A percentile compares a stretch with the other conserved stretches of the same genome.
These are phyloP conservation scores for Caenorhabditis imperialis DNA, from an alignment of 2,888 invertebrate genomes.

Conservation along the genomic window DNA sequence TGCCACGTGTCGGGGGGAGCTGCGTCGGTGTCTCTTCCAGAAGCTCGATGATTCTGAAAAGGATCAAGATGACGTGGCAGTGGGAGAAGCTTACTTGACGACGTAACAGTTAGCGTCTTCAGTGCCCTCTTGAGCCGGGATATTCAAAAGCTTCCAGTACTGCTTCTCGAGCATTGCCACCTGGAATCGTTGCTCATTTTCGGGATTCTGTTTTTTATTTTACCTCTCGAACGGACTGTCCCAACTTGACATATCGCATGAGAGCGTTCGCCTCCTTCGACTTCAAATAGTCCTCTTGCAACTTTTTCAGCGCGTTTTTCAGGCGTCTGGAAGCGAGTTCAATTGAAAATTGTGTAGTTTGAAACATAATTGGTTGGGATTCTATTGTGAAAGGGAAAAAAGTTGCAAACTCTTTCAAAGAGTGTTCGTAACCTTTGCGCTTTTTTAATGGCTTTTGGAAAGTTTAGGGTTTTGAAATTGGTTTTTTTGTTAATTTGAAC, in stretches of 20 bases:
- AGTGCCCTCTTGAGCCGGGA: slow-evolving; percentile 92
- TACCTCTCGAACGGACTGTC: slow-evolving; percentile 72
- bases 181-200: slow-evolving; percentile 57
- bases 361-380: slow-evolving; percentile 1
- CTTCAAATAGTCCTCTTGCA: slow-evolving; percentile 74
- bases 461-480: not conserved
- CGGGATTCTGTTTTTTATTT: not conserved
- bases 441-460: not conserved
- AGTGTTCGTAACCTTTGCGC: too few relatives aligned
- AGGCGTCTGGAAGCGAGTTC: slow-evolving; percentile 57
- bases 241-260: slow-evolving; percentile 70
- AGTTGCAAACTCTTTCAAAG: not conserved
- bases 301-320: slow-evolving; percentile 72
- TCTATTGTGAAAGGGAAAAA: not conserved
- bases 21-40: slow-evolving; percentile 69
- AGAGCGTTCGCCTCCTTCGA: slow-evolving; percentile 75
- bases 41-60: slow-evolving; percentile 68
- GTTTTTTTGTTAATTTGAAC: too few relatives aligned
- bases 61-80: not conserved
- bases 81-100: slow-evolving; percentile 58
- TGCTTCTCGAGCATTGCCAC: slow-evolving; percentile 73
- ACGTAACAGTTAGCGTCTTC: slow-evolving; percentile 94
- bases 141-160: slow-evolving; percentile 93
- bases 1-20: slow-evolving; percentile 67
- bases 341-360: not conserved